Evolutionary conservation across 2,113 vertebrate genomes (phyloP).

Genomic region (Triplophysa siluroides): DNA sequence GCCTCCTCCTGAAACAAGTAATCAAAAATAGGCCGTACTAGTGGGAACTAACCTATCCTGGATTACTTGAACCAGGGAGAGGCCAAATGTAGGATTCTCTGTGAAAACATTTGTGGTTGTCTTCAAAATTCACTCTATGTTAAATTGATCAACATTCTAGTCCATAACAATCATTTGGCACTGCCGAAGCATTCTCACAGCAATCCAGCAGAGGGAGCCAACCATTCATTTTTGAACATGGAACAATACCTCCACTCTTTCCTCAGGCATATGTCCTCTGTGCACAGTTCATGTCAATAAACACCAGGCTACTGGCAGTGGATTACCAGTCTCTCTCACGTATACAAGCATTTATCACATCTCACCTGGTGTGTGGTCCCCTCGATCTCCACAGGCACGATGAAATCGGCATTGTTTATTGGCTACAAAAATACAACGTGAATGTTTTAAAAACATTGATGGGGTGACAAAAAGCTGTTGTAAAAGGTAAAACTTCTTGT

Average conservation of each 20-base stretch:
- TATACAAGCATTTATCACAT: constrained; percentile 20
- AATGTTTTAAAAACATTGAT: neutral
- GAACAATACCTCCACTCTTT: constrained; percentile 24
- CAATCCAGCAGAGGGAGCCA: constrained; percentile 51
- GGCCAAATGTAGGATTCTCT: constrained; percentile 45
- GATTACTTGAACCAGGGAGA: constrained; percentile 88
- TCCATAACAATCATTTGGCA: neutral
- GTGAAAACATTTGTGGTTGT: too few species aligned
- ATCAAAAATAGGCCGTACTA: constrained; percentile 85
- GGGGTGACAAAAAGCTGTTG: neutral
- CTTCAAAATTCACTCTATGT: neutral
- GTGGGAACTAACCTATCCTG: constrained; percentile 87
- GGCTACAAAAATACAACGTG: constrained; percentile 64
- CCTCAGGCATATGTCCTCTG: constrained; percentile 10
- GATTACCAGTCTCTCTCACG: constrained; percentile 28
- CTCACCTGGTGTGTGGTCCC: constrained; percentile 50
- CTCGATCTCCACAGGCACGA: constrained; percentile 72
- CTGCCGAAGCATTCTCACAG: constrained; percentile 1
- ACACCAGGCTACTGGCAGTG: constrained; percentile 17
- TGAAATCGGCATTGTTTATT: constrained; percentile 82
- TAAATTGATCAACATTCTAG: neutral
- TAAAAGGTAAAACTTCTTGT: too few species aligned
- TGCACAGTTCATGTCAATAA: constrained; percentile 30
- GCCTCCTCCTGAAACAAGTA: constrained; percentile 82
- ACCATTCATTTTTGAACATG: constrained; percentile 14